phyloP scores from a whole-genome alignment of 2,113 vertebrate species.

The Harpagus bidentatus region DNA sequence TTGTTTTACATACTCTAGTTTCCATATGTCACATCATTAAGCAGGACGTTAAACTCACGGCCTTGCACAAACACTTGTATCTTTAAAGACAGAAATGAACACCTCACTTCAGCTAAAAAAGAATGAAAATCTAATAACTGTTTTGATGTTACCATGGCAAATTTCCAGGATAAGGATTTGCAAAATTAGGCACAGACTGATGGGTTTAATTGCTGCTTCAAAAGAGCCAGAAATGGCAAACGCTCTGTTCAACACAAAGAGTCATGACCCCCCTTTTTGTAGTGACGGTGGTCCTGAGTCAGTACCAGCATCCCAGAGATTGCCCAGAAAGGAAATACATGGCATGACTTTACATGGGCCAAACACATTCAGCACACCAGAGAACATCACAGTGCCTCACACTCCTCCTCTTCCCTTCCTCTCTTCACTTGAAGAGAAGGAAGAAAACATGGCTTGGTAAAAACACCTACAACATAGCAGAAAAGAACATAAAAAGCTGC shows the following conservation, averaged over 20 bases:
- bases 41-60: not conserved
- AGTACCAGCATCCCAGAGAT: not conserved
- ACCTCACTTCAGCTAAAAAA: not conserved
- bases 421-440: not conserved
- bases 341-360: not conserved
- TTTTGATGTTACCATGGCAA: not conserved
- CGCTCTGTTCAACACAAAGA: not conserved
- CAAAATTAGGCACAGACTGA: not conserved
- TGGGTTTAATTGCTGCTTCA: not conserved
- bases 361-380: not conserved
- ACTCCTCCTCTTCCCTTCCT: not conserved
- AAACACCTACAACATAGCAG: not conserved
- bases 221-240: not conserved
- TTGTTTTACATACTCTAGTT: not conserved
- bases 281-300: not conserved
- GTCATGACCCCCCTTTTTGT: not conserved
- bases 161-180: not conserved
- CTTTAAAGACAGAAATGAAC: not conserved
- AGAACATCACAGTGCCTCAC: not conserved
- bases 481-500: not conserved
- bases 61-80: not conserved
- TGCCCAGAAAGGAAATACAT: not conserved
- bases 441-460: not conserved
- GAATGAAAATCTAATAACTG: not conserved
- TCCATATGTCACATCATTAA: not conserved